Evolutionary conservation across 2,888 invertebrate species (phyloP).

Genomic region (Drosophila nigricruria): DNA sequence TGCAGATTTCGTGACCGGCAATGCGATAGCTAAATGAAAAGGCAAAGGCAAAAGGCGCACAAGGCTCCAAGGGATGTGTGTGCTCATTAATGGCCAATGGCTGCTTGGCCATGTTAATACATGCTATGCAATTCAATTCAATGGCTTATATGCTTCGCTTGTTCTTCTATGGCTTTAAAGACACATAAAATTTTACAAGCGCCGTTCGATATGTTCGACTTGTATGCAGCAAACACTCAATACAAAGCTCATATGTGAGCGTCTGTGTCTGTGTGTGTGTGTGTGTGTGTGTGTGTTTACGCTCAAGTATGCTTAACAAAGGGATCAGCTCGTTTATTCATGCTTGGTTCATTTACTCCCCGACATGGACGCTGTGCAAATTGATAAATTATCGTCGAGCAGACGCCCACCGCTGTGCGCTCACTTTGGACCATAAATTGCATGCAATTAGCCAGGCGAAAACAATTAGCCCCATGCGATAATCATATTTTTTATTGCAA

Average conservation of each 20-base stretch:
- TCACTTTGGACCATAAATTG: constrained; percentile 54
- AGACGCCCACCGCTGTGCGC: constrained; percentile 19
- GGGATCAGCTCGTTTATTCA: constrained; percentile 68
- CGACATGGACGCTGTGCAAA: constrained; percentile 54
- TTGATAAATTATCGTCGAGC: constrained; percentile 76
- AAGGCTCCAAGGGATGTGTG: constrained; percentile 9
- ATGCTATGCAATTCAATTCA: constrained; percentile 65
- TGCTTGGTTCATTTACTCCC: constrained; percentile 68
- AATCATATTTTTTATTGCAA: constrained; percentile 56
- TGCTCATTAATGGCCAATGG: constrained; percentile 36
- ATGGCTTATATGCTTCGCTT: constrained; percentile 8
- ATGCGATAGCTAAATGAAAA: constrained; percentile 25
- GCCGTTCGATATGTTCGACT: constrained; percentile 35
- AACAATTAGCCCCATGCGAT: constrained; percentile 75
- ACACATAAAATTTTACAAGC: constrained; percentile 66
- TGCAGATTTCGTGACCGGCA: constrained; percentile 34
- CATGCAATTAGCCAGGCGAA: constrained; percentile 69
- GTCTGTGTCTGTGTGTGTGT: constrained; percentile 7
- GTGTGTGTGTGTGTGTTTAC: constrained; percentile 28
- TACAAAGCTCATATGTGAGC: not conserved
- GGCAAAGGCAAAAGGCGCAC: constrained; percentile 9
- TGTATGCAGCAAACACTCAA: not conserved
- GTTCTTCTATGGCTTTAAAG: constrained; percentile 66
- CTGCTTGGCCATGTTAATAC: constrained; percentile 52
- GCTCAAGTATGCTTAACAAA: constrained; percentile 74